Evolutionary conservation across 92 coral and sea anemone genomes (phyloP), one percentile per base, ranked within the genome.

Genomic region (Muricea muricata): DNA sequence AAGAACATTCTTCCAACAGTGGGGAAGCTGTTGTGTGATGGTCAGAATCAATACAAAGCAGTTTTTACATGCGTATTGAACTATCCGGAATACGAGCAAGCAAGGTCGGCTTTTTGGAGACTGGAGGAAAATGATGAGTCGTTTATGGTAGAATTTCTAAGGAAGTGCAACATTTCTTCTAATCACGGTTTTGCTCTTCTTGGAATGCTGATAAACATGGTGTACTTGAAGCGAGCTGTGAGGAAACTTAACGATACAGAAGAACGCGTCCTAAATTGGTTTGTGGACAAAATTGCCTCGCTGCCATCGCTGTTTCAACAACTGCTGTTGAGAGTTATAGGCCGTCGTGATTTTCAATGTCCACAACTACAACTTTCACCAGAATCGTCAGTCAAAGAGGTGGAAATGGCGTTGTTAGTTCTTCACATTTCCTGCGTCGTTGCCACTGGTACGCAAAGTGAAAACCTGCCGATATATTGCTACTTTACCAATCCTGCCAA

Each of bases 241-340:
- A 91, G 97, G 17, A 54, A 72, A 69, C 58, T 87, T 52, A 90
- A 87, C 77, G 97, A 92, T 84, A 94, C 89, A 32, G 98, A 97
- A 40, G 91, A 87, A 67, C 84, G 82, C 50, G 90, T 80, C 9
- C 91, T 87, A 2, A 70, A 81, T 33, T 88, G 85, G 58, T 78
- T 93, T 20, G 34, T 30, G 18, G 75, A 75, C 50, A 70, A 79
- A 45, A 4, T 92, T 20, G 14, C 15, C 17, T 39, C 29, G 28
- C 42, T 67, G 1, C 73, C 93, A 10, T 4, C 9, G 33, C 88
- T 94, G 14, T 94, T 86, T 79, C 50, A 66, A 11, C 80, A 87
- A 65, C 89, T 92, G 55, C 76, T 97, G 17, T 39, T 76, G 12
- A 58, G 91, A 32, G 82, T 93, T 67, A 77, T 91, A 10, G 92